phyloP scores from a whole-genome alignment of 2,888 invertebrate species.

The Antheraea yamamai region DNA sequence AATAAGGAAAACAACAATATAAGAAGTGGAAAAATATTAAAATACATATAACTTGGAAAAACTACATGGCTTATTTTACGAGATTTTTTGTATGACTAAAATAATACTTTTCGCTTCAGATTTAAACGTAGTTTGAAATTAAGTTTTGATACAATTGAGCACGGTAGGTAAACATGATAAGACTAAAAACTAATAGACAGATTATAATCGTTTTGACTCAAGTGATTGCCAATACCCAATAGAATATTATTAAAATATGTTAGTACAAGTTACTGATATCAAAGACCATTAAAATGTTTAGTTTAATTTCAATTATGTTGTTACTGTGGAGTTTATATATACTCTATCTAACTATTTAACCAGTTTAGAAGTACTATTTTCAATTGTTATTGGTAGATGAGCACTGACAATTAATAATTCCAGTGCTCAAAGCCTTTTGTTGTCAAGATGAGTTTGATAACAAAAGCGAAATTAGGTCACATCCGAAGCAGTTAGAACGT shows the following conservation, averaged over 20 bases:
- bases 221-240: not conserved
- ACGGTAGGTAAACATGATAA: not conserved
- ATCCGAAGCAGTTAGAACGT: not conserved
- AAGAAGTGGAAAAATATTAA: no score
- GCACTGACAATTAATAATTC: not conserved
- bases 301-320: not conserved
- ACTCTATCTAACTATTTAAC: not conserved
- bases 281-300: not conserved
- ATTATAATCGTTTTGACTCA: not conserved
- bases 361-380: not conserved
- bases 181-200: not conserved
- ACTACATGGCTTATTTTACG: not conserved
- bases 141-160: not conserved
- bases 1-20: no score
- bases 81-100: not conserved
- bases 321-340: no score
- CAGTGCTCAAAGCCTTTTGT: not conserved
- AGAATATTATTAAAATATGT: not conserved
- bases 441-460: slow-evolving; percentile 1
- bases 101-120: not conserved
- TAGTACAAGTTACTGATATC: not conserved
- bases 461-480: not conserved
- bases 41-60: no score
- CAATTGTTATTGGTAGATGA: not conserved
- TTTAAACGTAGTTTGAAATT: not conserved